phyloP scores from a whole-genome alignment of 2,113 vertebrate genomes.

The Gadus macrocephalus region DNA sequence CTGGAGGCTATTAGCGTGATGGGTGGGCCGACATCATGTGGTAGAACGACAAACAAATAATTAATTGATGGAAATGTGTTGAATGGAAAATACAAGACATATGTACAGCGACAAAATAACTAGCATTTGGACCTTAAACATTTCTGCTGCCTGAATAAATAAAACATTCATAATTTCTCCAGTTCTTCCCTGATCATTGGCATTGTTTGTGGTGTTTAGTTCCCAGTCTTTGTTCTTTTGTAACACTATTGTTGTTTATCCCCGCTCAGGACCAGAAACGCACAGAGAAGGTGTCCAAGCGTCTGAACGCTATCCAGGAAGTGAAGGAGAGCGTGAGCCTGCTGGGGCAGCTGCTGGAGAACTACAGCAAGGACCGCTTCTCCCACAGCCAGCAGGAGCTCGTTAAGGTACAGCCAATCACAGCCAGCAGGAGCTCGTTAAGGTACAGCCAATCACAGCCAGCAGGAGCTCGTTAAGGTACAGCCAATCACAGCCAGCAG shows the following conservation, averaged over 20 bases:
- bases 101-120: too few species aligned
- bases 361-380: conserved; percentile 77
- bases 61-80: too few species aligned
- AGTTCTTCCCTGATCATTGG: too few species aligned
- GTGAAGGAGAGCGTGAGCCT: conserved; percentile 93
- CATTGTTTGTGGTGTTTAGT: too few species aligned
- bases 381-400: conserved; percentile 86
- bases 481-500: conserved; percentile 8
- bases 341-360: conserved; percentile 89
- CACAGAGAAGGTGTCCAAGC: conserved; percentile 95
- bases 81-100: too few species aligned
- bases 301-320: conserved; percentile 92
- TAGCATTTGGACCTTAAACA: too few species aligned
- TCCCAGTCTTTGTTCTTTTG: too few species aligned
- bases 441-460: conserved; percentile 67
- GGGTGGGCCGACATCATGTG: too few species aligned
- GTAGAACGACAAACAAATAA: too few species aligned
- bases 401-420: conserved; percentile 79
- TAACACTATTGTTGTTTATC: neutral
- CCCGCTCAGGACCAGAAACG: conserved; percentile 88
- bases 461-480: conserved; percentile 89
- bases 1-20: too few species aligned
- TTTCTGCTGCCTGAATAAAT: too few species aligned
- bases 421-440: conserved; percentile 79
- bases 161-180: too few species aligned